A percentile compares a stretch with the other conserved stretches of the same genome.
These are phyloP conservation scores for Heterodera carotae DNA, from an alignment of 1,140 invertebrate genomes.

Conservation along the genomic window DNA sequence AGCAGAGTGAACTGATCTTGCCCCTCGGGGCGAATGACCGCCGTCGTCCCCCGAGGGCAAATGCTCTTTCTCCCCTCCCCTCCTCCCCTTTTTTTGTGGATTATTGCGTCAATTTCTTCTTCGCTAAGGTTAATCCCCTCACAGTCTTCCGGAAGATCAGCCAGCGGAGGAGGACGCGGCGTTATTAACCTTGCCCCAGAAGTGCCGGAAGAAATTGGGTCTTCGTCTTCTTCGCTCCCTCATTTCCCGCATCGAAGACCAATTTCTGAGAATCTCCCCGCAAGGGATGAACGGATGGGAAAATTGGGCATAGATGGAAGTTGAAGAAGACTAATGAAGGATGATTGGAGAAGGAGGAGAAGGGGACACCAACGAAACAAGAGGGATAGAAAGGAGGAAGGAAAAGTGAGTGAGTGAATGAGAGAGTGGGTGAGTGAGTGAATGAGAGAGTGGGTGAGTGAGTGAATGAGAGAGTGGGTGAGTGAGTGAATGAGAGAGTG, in stretches of 20 bases:
- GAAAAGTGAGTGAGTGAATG: not conserved
- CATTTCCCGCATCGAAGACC: not conserved
- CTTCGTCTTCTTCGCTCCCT: not conserved
- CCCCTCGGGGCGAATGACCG: not conserved
- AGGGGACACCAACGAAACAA: not conserved
- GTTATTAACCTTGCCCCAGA: constrained; percentile 19
- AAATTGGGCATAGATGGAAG: not conserved
- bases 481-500: too few species aligned
- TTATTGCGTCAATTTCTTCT: not conserved
- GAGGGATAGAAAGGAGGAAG: too few species aligned
- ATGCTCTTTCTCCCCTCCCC: not conserved
- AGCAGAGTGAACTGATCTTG: not conserved
- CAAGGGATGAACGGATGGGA: not conserved
- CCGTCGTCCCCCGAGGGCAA: not conserved
- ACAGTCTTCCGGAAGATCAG: not conserved
- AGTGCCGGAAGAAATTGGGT: constrained; percentile 11
- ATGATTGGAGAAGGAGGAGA: not conserved
- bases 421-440: not conserved
- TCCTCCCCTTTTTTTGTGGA: not conserved
- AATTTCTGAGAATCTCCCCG: constrained; percentile 1
- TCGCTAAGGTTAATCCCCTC: constrained; percentile 5
- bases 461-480: not conserved
- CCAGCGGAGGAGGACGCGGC: not conserved
- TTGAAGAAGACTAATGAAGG: not conserved
- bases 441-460: not conserved